These are phyloP conservation scores for Dryobates pubescens DNA, from an alignment of 2,797 vertebrate genomes.

Conservation along the genomic window DNA sequence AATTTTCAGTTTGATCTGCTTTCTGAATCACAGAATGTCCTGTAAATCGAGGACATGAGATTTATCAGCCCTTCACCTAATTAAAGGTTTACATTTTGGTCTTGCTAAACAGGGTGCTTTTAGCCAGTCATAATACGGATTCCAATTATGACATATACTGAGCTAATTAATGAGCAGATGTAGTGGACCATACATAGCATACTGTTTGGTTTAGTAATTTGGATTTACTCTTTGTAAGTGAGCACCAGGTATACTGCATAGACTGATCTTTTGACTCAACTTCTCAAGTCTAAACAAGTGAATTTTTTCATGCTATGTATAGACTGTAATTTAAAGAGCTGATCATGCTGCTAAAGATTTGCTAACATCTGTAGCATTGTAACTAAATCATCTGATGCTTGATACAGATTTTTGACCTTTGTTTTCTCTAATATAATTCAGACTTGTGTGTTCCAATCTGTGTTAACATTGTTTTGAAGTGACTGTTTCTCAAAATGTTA, in stretches of 20 bases:
- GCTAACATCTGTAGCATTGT: background rate
- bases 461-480: background rate
- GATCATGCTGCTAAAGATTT: background rate
- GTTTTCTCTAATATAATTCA: background rate
- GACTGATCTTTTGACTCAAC: background rate
- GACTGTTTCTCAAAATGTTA: background rate
- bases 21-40: constrained; percentile 25
- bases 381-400: background rate
- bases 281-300: background rate
- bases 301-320: background rate
- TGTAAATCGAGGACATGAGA: constrained; percentile 32
- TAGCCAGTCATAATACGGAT: background rate
- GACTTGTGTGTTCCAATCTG: background rate
- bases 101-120: constrained; percentile 28
- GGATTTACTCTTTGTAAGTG: background rate
- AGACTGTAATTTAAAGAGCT: background rate
- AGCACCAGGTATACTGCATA: background rate
- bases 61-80: constrained; percentile 62
- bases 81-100: constrained; percentile 62
- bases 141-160: constrained; percentile 34
- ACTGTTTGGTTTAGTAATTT: background rate
- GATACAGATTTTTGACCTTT: background rate
- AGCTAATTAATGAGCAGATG: constrained; percentile 26
- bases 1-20: constrained; percentile 49
- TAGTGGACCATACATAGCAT: background rate